Evolutionary conservation across 2,888 invertebrate species (phyloP), one percentile per base, ranked within the genome.

Genomic region (Drosophila ustulata): DNA sequence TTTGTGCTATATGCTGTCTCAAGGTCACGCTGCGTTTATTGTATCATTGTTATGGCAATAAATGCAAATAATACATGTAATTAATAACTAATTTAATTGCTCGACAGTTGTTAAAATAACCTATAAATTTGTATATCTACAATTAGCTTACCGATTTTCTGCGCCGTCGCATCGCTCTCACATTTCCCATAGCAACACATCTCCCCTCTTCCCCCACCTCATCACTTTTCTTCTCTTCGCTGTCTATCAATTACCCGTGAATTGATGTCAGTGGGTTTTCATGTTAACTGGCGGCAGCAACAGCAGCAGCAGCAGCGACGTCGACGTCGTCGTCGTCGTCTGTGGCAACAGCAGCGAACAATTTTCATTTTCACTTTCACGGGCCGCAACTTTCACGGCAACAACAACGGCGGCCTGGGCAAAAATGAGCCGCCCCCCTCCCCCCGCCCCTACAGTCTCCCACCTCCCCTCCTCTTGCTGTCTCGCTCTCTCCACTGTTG

Each of bases 241-340:
- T 67, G 23, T 46, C 63, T 49, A 47, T 34, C 56, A 71, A 49
- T 47, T 57, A 46, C 50, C 26, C 49, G 51, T 18, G 77, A 80
- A 84, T 82, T 78, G 72, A 76, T 84, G 84, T 88, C 86, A 88
- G 81, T 83, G 71, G 76, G 84, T 85, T 82, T 82, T 57, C 86
- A 82, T 75, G 80, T 66, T 69, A 68, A 58, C 49, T 50, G 46
- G 63, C 56, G 45, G 62, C 71, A 61, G 82, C 37, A 37, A 23
- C 43, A 30, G 26, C 41, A 41, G 25, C 55, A 11, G 37, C 49
- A 28, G 34, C 9, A 11, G 11, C 34, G 11, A 4, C 34, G 34
- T 4, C 9, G 34, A 2, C 11, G 4, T 1, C 34, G 34, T 13
- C 56, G 34, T 34, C 46, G 34, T n/a, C 46, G 28, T 32, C 30